A percentile compares a stretch with the other conserved stretches of the same genome.
phyloP scores from a whole-genome alignment of 2,797 vertebrate species.

The Xiphorhynchus erythropygius region DNA sequence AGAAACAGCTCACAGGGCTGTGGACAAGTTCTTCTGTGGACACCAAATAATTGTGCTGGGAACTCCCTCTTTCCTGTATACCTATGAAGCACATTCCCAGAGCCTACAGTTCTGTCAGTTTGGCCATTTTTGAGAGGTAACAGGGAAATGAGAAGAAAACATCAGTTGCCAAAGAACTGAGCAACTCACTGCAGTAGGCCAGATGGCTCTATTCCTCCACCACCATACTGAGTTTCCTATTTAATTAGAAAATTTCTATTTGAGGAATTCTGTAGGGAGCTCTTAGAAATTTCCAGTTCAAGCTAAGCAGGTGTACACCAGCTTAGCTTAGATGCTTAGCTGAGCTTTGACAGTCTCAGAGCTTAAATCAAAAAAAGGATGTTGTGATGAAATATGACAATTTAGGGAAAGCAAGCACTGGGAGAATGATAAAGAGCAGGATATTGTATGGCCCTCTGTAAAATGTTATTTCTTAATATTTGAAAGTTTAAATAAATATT shows the following conservation, averaged over 20 bases:
- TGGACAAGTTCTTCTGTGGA: background rate
- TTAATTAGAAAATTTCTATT: background rate
- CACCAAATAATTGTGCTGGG: background rate
- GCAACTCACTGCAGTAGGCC: background rate
- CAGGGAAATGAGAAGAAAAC: background rate
- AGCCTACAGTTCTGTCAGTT: too few relatives aligned
- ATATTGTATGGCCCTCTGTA: fast-evolving
- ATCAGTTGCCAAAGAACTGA: background rate
- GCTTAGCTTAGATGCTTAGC: too few relatives aligned
- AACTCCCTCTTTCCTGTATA: fast-evolving
- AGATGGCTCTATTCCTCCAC: background rate
- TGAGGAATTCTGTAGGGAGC: background rate
- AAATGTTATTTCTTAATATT: background rate
- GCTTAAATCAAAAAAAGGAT: background rate
- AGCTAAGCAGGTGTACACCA: background rate
- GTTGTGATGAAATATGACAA: background rate
- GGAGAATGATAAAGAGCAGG: background rate
- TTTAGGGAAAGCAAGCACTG: background rate
- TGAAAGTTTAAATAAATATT: background rate
- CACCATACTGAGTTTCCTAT: background rate
- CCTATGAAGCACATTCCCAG: fast-evolving
- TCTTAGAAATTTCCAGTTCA: background rate
- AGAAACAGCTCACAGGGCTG: background rate
- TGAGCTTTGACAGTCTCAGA: background rate
- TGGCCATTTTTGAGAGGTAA: background rate